phyloP scores from a whole-genome alignment of 1,140 invertebrate genomes.

The Meloidogyne exigua region DNA sequence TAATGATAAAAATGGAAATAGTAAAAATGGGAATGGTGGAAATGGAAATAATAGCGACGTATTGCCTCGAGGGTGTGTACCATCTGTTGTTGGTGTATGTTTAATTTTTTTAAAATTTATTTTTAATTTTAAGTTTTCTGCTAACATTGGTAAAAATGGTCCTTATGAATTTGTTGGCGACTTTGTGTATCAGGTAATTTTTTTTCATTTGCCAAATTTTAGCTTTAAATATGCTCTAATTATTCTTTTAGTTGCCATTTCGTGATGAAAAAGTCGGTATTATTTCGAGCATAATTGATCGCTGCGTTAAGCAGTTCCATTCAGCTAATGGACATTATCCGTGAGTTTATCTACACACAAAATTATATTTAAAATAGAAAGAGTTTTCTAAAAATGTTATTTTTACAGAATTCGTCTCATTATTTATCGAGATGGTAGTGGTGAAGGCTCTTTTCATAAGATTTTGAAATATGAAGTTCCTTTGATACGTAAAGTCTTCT shows the following conservation, averaged over 20 bases:
- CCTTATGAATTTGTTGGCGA: slow-evolving; percentile 33
- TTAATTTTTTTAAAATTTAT: neutral
- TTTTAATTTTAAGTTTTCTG: slow-evolving; percentile 10
- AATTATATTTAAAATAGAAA: too few relatives aligned
- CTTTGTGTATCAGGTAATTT: slow-evolving; percentile 23
- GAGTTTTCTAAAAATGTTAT: too few relatives aligned
- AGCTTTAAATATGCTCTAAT: neutral
- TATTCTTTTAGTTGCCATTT: neutral
- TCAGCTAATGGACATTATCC: neutral
- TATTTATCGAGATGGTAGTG: slow-evolving; percentile 26
- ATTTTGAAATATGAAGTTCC: slow-evolving; percentile 27
- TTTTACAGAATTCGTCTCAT: slow-evolving; percentile 17
- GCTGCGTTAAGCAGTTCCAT: slow-evolving; percentile 6
- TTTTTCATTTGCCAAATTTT: neutral
- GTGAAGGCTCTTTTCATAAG: slow-evolving; percentile 23
- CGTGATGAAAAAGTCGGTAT: slow-evolving; percentile 27
- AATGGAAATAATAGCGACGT: neutral
- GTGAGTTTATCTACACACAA: neutral
- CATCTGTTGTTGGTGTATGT: slow-evolving; percentile 32
- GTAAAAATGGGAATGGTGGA: slow-evolving; percentile 7
- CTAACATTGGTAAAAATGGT: slow-evolving; percentile 19
- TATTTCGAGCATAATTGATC: neutral
- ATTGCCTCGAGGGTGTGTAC: neutral
- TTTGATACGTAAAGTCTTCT: neutral
- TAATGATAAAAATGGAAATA: slow-evolving; percentile 19